Conservation (phyloP, 2,888 invertebrate species). For the Harpagoxenus sublaevis region DNA sequence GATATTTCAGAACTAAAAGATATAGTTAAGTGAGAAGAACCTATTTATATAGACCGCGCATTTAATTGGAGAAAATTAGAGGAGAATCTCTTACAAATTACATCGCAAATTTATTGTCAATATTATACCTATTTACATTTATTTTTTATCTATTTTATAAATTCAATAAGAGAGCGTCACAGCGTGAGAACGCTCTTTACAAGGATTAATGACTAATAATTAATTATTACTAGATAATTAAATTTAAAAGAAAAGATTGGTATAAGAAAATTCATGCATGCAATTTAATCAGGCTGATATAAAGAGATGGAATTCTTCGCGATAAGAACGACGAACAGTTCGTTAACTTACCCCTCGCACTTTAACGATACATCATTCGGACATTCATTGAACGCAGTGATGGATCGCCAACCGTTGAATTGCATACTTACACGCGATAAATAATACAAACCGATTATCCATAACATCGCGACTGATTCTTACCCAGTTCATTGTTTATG, state of each 20-base stretch:
- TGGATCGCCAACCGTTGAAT: conserved; percentile 31
- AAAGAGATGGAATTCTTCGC: conserved; percentile 8
- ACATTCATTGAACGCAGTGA: conserved; percentile 45
- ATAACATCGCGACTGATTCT: neutral
- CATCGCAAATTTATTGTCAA: neutral
- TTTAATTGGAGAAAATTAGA: neutral
- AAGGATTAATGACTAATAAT: neutral
- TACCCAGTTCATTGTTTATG: neutral
- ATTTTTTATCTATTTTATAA: neutral
- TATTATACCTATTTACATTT: conserved; percentile 3
- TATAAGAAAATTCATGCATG: neutral
- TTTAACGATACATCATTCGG: conserved; percentile 40
- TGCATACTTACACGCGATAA: conserved; percentile 29
- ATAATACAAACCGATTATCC: conserved; percentile 37
- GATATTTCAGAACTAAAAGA: neutral
- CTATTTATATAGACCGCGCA: neutral
- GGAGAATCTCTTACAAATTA: neutral
- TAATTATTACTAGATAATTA: conserved; percentile 1
- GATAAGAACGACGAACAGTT: conserved; percentile 19
- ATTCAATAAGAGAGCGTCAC: neutral
- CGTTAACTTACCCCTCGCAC: conserved; percentile 12
- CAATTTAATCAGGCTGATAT: neutral
- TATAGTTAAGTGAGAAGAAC: neutral
- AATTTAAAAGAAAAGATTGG: neutral
- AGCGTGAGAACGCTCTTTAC: neutral